phyloP scores from a whole-genome alignment of 2,888 invertebrate species.

The Lasioglossum vierecki region DNA sequence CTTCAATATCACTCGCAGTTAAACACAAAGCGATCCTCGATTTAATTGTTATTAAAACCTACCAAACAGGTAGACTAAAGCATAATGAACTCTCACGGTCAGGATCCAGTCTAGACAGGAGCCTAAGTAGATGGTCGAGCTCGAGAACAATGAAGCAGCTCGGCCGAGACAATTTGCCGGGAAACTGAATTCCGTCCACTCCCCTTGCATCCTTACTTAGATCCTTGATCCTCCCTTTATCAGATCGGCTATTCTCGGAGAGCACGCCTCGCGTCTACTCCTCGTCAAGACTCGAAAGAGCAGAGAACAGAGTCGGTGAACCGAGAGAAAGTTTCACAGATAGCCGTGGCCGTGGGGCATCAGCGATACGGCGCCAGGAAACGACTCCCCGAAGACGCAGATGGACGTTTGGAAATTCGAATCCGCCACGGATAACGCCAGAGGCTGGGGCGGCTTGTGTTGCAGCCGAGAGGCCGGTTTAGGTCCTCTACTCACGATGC shows the following conservation, averaged over 20 bases:
- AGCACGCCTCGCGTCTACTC: background rate
- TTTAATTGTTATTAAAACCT: background rate
- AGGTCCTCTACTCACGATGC: background rate
- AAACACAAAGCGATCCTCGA: too few species aligned
- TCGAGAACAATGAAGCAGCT: background rate
- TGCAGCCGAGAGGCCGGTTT: background rate
- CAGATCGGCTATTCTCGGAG: background rate
- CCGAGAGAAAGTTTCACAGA: slow-evolving; percentile 37
- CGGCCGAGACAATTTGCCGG: background rate
- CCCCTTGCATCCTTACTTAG: background rate
- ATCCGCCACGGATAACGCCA: slow-evolving; percentile 32
- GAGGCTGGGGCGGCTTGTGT: background rate
- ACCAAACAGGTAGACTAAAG: background rate
- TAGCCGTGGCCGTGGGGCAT: slow-evolving; percentile 31
- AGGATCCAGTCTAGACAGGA: background rate
- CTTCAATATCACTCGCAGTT: too few species aligned
- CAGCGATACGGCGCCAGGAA: slow-evolving; percentile 44
- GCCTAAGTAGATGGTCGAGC: background rate
- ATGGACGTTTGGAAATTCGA: slow-evolving; percentile 41
- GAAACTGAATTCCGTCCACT: background rate
- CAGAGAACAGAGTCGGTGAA: background rate
- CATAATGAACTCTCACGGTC: background rate
- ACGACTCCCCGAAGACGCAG: slow-evolving; percentile 52
- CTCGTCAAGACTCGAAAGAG: background rate
- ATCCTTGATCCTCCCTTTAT: slow-evolving; percentile 10